These are phyloP conservation scores for Hydrophis major DNA, from an alignment of 2,797 vertebrate genomes.

Conservation along the genomic window DNA sequence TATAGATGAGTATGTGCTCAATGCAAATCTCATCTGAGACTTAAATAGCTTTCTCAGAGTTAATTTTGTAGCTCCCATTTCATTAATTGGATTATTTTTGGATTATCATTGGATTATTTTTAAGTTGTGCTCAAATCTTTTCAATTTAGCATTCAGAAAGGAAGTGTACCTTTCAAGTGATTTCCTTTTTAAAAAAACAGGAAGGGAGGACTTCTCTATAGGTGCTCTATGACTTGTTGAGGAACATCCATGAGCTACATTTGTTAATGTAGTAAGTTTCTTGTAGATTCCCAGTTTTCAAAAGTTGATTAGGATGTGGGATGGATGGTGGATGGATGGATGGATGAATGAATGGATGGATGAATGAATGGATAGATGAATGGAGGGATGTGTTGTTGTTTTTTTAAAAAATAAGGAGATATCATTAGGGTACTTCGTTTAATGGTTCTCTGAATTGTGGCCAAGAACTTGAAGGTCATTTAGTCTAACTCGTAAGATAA, in stretches of 20 bases:
- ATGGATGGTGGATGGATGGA: neutral
- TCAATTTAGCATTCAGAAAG: slow-evolving; percentile 22
- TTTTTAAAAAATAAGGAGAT: neutral
- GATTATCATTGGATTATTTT: slow-evolving; percentile 18
- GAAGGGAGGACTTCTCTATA: neutral
- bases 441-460: neutral
- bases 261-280: neutral
- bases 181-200: neutral
- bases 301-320: neutral
- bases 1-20: slow-evolving; percentile 31
- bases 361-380: too few species aligned
- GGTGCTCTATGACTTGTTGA: neutral
- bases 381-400: neutral
- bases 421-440: neutral
- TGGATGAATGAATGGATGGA: neutral
- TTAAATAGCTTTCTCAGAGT: slow-evolving; percentile 20
- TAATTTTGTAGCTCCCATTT: slow-evolving; percentile 15
- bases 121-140: slow-evolving; percentile 11
- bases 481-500: neutral
- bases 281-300: neutral
- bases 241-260: neutral
- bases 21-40: neutral
- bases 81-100: slow-evolving; percentile 29
- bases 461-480: neutral
- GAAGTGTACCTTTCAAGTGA: slow-evolving; percentile 38